Evolutionary conservation across 2,797 vertebrate genomes (phyloP), one percentile per base, ranked within the genome.

Genomic region (Hapalemur alaotrensis): DNA sequence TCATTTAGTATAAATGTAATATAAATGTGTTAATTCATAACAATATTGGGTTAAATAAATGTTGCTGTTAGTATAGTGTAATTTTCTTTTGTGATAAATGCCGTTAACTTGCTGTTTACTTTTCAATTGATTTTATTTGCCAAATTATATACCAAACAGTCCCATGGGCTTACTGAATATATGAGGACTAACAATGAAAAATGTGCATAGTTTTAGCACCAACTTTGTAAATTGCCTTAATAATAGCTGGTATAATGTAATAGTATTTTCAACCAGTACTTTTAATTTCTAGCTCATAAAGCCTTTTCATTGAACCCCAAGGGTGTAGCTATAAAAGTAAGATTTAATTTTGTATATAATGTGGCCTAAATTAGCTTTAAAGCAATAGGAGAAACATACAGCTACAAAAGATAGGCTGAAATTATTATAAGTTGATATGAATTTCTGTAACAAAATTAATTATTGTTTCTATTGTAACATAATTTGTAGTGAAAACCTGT

Each of bases 251-350:
- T 98, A 97, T 98, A 98, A 98, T 99, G 98, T 98, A 99, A 99
- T 99, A 98, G 98, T 99, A 98, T 99, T 99, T 99, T 99, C 98
- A 99, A 98, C 98, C 98, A 99, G 98, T 99, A 99, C 98, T 99
- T 99, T 99, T 99, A 99, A 99, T 99, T 99, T 99, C 98, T 99
- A 99, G 98, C 98, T 99, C 99, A 98, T 99, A 99, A 99, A 99
- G 98, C 97, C 98, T 98, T 99, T 99, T 98, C 98, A 98, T 98
- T 98, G 98, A 99, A 99, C 99, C 99, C 98, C 99, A 99, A 99
- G 99, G 98, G 99, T 98, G 98, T 99, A 99, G 98, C 98, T 98
- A 99, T 99, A 99, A 99, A 99, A 99, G 98, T 99, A 99, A 99
- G 98, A 99, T 99, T 99, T 99, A 99, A 99, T 99, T 99, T 99